Evolutionary conservation across 2,888 invertebrate species (phyloP), one percentile per base, ranked within the genome.

Genomic region (Danaus chrysippus): DNA sequence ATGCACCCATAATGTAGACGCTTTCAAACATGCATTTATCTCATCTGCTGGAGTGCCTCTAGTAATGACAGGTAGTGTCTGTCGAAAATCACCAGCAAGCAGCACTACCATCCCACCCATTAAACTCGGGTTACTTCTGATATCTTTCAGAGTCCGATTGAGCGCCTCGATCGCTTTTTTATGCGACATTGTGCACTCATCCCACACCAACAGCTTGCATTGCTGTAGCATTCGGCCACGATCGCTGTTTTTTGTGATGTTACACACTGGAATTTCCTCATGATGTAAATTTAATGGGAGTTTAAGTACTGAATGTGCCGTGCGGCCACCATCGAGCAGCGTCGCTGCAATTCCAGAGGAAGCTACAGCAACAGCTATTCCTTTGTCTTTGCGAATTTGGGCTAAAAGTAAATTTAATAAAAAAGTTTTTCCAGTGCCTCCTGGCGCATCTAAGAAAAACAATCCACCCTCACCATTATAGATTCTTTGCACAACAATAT

Each of bases 1-100:
- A 5, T 34, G 23, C 23, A 6, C 23, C 23, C 23, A 34, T 34
- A 34, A 6, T 8, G 2, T 34, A 3, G 71, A 73, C 11, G 66
- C 67, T 59, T 73, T 71, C 41, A 72, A 56, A 64, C 70, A 71
- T 1, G 70, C 69, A 43, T 71, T 71, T 52, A 70, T 68, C 56
- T 70, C 70, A 62, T 73, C 71, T 62, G 23, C 23, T 0, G 23
- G 23, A 0, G 23, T 34, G 6, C 23, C 23, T 34, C 6, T 34
- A 34, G 23, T 6, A 0, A 34, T 34, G 0, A 34, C 23, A 0
- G 23, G 23, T 5, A 34, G 8, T 6, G 6, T 34, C 23, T 34
- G 23, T 34, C 23, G 3, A 6, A 34, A 34, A 34, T 34, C 23
- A 5, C 23, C 23, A 1, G 23, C 23, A 1, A 34, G 8, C 3